Percentiles rank a stretch among this genome's conserved stretches.
Conservation (phyloP, 2,888 invertebrate genomes). For the Phragmatobia fuliginosa region DNA sequence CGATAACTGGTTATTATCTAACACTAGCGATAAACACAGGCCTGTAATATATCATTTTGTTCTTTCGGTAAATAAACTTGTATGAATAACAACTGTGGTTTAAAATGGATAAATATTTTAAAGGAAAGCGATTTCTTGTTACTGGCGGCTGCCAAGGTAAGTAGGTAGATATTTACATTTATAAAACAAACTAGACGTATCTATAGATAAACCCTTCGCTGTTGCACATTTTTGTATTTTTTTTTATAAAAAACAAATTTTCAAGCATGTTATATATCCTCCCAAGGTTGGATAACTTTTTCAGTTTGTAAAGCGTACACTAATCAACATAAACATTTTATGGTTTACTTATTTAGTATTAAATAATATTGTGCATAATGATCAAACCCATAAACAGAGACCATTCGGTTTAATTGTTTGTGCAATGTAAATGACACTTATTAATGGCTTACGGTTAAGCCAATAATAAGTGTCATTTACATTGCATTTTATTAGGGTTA, state of each 20-base stretch:
- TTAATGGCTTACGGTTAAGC: too few species aligned
- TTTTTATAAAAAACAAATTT: too few species aligned
- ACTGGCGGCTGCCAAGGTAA: slow-evolving; percentile 95
- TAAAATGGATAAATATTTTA: slow-evolving; percentile 84
- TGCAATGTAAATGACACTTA: too few species aligned
- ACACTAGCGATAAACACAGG: slow-evolving; percentile 15
- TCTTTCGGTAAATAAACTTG: slow-evolving; percentile 14
- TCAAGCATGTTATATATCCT: too few species aligned
- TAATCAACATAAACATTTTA: too few species aligned
- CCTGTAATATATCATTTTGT: slow-evolving; percentile 4
- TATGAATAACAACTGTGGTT: slow-evolving; percentile 14
- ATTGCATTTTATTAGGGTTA: too few species aligned
- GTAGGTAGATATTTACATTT: background rate
- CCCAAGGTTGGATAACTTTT: too few species aligned
- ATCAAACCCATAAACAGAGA: background rate
- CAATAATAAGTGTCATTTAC: too few species aligned
- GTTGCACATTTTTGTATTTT: too few species aligned
- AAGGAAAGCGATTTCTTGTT: slow-evolving; percentile 92
- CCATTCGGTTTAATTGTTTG: too few species aligned
- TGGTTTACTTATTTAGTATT: background rate
- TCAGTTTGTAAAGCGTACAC: too few species aligned
- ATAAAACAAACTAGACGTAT: background rate
- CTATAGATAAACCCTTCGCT: background rate
- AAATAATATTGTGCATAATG: background rate
- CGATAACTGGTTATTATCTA: slow-evolving; percentile 22